These are phyloP conservation scores for Leucoraja erinaceus DNA, from an alignment of 2,113 vertebrate genomes.

Conservation along the genomic window DNA sequence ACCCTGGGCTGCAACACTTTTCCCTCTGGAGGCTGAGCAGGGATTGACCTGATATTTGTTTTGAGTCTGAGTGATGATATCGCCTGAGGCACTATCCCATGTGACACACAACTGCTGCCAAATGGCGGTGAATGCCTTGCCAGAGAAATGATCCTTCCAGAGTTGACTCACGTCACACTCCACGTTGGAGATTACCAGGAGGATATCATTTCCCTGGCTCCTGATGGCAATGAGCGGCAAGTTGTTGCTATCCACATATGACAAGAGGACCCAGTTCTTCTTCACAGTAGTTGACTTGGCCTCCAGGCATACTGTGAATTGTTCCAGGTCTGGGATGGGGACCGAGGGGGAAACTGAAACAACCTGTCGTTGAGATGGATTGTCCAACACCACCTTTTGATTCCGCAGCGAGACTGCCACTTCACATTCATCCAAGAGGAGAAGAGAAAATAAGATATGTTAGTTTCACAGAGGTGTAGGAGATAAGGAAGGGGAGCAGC, in stretches of 20 bases:
- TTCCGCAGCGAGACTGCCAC: constrained; percentile 87
- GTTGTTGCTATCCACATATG: constrained; percentile 52
- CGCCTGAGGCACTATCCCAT: constrained; percentile 59
- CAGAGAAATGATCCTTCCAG: not conserved
- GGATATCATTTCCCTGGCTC: constrained; percentile 49
- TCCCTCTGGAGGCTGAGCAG: constrained; percentile 53
- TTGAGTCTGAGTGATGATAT: constrained; percentile 55
- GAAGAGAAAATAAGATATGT: not conserved
- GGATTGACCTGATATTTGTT: constrained; percentile 48
- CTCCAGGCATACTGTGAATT: constrained; percentile 85
- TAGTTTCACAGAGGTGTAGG: not conserved
- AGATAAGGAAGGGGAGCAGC: not conserved
- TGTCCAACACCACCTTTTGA: constrained; percentile 74
- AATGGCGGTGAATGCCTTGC: constrained; percentile 57
- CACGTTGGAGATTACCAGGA: constrained; percentile 49
- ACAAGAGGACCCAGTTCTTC: constrained; percentile 66
- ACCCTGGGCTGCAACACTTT: constrained; percentile 58
- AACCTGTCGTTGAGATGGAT: constrained; percentile 45
- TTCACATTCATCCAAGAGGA: constrained; percentile 42
- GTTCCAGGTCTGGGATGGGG: constrained; percentile 62
- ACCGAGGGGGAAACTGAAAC: constrained; percentile 57
- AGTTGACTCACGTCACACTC: constrained; percentile 56
- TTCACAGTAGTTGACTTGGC: constrained; percentile 53
- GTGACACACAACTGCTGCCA: constrained; percentile 71
- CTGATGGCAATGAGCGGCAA: constrained; percentile 61